Percentiles rank a stretch among this genome's conserved stretches.
Evolutionary conservation across 2,888 invertebrate species (phyloP).

Genomic region (Phlogophora meticulosa): DNA sequence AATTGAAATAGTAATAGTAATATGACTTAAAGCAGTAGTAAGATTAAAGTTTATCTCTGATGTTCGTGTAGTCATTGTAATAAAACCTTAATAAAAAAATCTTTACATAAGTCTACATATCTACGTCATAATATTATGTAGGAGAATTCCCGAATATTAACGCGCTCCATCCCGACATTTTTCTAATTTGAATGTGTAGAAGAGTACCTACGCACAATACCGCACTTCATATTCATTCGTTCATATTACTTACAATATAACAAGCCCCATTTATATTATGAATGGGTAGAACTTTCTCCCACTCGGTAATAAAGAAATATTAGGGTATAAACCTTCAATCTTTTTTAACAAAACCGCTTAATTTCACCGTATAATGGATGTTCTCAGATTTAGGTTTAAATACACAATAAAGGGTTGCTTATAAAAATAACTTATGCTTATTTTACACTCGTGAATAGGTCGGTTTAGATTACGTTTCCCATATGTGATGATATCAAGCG

Average conservation of each 20-base stretch:
- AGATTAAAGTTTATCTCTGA: neutral
- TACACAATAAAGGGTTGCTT: slow-evolving; percentile 29
- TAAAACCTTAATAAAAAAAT: neutral
- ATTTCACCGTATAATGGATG: slow-evolving; percentile 30
- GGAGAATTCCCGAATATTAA: slow-evolving; percentile 19
- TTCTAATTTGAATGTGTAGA: slow-evolving; percentile 44
- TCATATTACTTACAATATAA: slow-evolving; percentile 53
- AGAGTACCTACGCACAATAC: slow-evolving; percentile 34
- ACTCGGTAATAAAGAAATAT: slow-evolving; percentile 55
- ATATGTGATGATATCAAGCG: slow-evolving; percentile 34
- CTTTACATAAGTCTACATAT: neutral
- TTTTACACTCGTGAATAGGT: slow-evolving; percentile 34
- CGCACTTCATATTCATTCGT: slow-evolving; percentile 51
- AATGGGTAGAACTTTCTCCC: slow-evolving; percentile 51
- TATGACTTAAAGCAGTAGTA: too few species aligned
- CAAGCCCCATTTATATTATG: slow-evolving; percentile 48
- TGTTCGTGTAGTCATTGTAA: neutral
- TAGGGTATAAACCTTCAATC: slow-evolving; percentile 43
- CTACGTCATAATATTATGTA: neutral
- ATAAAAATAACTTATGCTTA: slow-evolving; percentile 44
- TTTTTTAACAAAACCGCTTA: slow-evolving; percentile 42
- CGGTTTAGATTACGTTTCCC: slow-evolving; percentile 27
- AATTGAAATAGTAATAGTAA: too few species aligned
- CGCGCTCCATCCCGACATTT: neutral
- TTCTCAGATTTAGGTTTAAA: slow-evolving; percentile 24